Base-by-base conservation (phyloP, 2,888 invertebrate genomes). In the Diabrotica balteata region DNA sequence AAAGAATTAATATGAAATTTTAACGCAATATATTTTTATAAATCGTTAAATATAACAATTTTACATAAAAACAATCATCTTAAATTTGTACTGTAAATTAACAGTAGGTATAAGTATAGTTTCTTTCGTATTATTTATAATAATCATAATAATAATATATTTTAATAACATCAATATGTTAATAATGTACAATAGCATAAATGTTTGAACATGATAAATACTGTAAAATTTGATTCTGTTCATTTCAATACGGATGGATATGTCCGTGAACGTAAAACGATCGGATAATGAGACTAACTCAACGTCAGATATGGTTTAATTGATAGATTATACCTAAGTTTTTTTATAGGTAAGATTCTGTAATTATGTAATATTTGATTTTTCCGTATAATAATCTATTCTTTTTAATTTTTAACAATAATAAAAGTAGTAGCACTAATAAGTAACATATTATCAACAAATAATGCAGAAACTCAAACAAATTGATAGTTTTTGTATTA, bases 1-100 rank as follows among this genome's bases (percentile, higher is more conserved):
- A 53, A 8, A 32, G 46, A 62, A 42, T 57, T 42, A 7, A 44
- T 46, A 50, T 59, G 54, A 59, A 69, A 59, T 76, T 75, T 74
- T 73, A 78, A 76, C 78, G 77, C 76, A 79, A 77, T 80, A 78
- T 80, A 81, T 81, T 80, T 68, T 81, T 82, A 80, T 81, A 82
- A 82, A 82, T 81, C 77, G 78, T 80, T 80, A 81, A 80, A 78
- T 81, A 79, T 81, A 81, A 81, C 81, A 81, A 81, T 81, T 76
- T 77, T 79, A 81, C 80, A 78, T 81, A 81, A 80, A 81, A 82
- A 82, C 80, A 82, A 80, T 79, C 73, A 80, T 78, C 68, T 75
- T 78, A 78, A 74, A 75, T 81, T 82, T 82, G 81, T 82, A 81
- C 81, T 81, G 80, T 76, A 80, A 80, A 80, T 72, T 77, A 80